Evolutionary conservation across 1,140 invertebrate genomes (phyloP).

Genomic region (Drosophila melanica): DNA sequence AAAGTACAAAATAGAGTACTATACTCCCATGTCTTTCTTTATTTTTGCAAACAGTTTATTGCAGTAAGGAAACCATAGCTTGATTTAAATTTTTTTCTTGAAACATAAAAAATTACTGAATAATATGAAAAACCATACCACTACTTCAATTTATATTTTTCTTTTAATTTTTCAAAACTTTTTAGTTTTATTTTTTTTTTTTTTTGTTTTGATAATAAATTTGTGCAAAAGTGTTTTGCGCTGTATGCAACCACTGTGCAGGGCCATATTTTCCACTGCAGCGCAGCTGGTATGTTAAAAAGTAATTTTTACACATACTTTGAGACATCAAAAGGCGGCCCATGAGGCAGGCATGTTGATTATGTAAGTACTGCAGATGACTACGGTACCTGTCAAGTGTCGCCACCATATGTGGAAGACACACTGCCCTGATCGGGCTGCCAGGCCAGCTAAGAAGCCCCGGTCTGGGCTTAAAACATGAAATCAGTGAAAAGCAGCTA

Average conservation of each 20-base stretch:
- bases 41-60: no score
- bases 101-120: no score
- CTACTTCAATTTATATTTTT: no score
- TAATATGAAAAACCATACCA: no score
- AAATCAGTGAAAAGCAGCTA: conserved; percentile 48
- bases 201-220: neutral
- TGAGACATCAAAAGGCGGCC: conserved; percentile 33
- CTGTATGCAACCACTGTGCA: conserved; percentile 6
- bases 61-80: no score
- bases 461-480: conserved; percentile 48
- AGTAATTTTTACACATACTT: conserved; percentile 70
- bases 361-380: conserved; percentile 72
- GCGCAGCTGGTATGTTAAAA: conserved; percentile 37
- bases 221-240: neutral
- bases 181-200: no score
- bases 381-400: conserved; percentile 65
- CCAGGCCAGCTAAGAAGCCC: neutral
- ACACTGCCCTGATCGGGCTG: neutral
- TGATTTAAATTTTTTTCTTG: no score
- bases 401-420: conserved; percentile 31
- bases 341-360: conserved; percentile 54
- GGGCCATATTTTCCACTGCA: neutral
- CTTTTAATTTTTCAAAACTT: no score
- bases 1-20: no score
- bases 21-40: no score